phyloP scores from a whole-genome alignment of 1,140 invertebrate species.

The Sminthurinus signatus region DNA sequence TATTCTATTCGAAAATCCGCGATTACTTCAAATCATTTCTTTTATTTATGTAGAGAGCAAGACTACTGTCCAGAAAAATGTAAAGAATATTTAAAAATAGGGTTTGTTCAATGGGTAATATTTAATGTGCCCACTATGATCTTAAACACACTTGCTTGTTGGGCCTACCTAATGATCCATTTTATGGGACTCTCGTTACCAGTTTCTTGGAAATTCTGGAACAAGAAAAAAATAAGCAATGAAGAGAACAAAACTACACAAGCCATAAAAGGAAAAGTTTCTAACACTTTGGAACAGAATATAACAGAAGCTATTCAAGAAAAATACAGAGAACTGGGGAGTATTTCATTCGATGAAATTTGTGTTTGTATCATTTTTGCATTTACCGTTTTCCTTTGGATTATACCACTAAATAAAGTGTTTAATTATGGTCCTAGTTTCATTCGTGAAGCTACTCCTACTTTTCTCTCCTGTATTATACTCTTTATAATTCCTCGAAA shows the following conservation, averaged over 20 bases:
- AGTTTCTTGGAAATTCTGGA: constrained; percentile 25
- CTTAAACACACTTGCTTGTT: constrained; percentile 62
- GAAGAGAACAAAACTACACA: constrained; percentile 1
- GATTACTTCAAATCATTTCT: too few species aligned
- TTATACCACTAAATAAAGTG: too few species aligned
- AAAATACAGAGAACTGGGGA: constrained; percentile 69
- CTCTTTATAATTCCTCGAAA: constrained; percentile 35
- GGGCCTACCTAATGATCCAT: constrained; percentile 58
- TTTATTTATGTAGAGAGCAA: background rate
- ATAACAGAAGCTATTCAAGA: constrained; percentile 54
- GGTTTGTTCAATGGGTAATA: constrained; percentile 57
- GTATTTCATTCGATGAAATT: constrained; percentile 70
- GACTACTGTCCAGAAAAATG: constrained; percentile 17
- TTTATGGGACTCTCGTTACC: constrained; percentile 61
- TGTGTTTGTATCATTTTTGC: constrained; percentile 69
- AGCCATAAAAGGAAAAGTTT: constrained; percentile 8
- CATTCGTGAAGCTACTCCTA: constrained; percentile 40
- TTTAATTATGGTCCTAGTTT: too few species aligned
- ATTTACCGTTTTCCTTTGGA: constrained; percentile 73
- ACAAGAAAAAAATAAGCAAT: constrained; percentile 11
- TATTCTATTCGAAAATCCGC: too few species aligned
- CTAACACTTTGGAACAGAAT: constrained; percentile 41
- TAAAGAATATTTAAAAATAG: constrained; percentile 24
- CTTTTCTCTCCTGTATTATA: constrained; percentile 24
- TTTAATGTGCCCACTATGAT: constrained; percentile 62